Percentiles rank a stretch among this genome's conserved stretches.
Evolutionary conservation across 2,888 invertebrate species (phyloP).

Genomic region (Nymphalis c-album): DNA sequence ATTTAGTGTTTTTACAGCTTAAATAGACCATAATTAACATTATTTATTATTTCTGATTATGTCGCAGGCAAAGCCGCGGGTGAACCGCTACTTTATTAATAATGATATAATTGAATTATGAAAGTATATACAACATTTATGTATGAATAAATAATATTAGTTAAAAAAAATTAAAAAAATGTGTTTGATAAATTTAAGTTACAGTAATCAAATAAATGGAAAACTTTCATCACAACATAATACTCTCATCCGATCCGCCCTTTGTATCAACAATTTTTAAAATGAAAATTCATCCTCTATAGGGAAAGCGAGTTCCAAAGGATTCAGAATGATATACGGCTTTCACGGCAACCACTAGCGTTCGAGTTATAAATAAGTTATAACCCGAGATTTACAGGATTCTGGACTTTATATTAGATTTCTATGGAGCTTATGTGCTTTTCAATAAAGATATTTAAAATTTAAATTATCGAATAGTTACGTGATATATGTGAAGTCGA

Average conservation of each 20-base stretch:
- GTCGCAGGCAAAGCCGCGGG: too few species aligned
- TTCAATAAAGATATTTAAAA: constrained; percentile 15
- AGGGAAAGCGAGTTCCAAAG: constrained; percentile 49
- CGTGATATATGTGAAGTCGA: too few species aligned
- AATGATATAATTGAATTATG: too few species aligned
- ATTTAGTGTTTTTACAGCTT: too few species aligned
- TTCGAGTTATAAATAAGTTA: constrained; percentile 66
- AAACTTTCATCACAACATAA: not conserved
- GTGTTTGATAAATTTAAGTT: too few species aligned
- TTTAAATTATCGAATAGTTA: constrained; percentile 5
- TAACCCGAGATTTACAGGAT: constrained; percentile 60
- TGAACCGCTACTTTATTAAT: too few species aligned
- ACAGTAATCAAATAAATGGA: too few species aligned
- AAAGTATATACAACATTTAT: too few species aligned
- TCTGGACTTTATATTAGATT: constrained; percentile 70
- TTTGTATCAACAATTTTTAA: constrained; percentile 16
- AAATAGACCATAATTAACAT: too few species aligned
- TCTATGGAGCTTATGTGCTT: constrained; percentile 59
- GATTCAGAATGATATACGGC: constrained; percentile 57
- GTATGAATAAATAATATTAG: too few species aligned
- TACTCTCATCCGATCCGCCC: not conserved
- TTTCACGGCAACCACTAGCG: constrained; percentile 53
- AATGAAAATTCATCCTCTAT: constrained; percentile 38
- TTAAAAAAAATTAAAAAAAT: too few species aligned
- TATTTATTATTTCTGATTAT: too few species aligned